A percentile compares a stretch with the other conserved stretches of the same genome.
Conservation (phyloP, 2,888 invertebrate genomes). For the Rosalia funebris region DNA sequence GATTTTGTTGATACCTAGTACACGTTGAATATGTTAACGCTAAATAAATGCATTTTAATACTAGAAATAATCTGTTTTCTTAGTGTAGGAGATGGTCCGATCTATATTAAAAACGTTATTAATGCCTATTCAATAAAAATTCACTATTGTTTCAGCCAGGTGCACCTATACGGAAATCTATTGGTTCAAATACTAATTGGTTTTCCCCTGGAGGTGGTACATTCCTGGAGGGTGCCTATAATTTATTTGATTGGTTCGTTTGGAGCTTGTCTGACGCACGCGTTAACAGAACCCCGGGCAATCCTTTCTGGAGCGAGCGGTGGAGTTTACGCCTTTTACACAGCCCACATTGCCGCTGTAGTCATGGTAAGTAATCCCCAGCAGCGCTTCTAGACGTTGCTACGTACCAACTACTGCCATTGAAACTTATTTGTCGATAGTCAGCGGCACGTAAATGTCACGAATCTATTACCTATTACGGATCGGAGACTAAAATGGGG, state of each 20-base stretch:
- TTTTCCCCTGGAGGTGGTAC: constrained; percentile 94
- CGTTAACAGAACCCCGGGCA: constrained; percentile 78
- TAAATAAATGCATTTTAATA: no score
- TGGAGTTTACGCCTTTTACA: constrained; percentile 91
- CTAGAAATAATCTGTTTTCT: no score
- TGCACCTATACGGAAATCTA: constrained; percentile 89
- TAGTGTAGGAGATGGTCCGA: no score
- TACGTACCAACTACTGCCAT: no score
- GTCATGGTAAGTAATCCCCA: constrained; percentile 72
- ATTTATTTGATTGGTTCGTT: constrained; percentile 85
- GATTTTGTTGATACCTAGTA: no score
- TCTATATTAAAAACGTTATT: no score
- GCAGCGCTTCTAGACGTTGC: no score
- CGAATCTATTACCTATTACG: no score
- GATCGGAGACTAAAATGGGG: no score
- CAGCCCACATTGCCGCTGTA: constrained; percentile 91
- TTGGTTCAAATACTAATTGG: constrained; percentile 91
- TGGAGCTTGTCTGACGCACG: constrained; percentile 84
- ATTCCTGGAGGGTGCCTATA: constrained; percentile 87
- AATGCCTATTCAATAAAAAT: no score
- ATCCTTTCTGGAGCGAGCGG: constrained; percentile 91
- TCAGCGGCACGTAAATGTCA: no score
- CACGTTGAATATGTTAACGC: no score
- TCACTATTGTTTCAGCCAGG: constrained; percentile 75
- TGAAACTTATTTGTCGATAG: background rate